phyloP scores from a whole-genome alignment of 2,888 invertebrate species.

The Itoplectis maculator region DNA sequence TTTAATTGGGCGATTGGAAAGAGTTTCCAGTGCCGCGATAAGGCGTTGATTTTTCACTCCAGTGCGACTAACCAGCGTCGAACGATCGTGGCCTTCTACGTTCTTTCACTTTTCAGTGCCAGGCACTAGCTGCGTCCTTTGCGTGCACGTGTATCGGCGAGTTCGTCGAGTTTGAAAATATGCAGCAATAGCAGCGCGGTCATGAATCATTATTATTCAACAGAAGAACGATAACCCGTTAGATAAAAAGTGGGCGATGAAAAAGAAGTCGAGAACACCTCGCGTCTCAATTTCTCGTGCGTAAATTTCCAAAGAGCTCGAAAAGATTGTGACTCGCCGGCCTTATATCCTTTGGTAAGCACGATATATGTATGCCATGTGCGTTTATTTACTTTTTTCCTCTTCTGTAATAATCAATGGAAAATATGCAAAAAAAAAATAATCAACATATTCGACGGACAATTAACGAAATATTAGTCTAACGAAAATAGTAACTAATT shows the following conservation, averaged over 20 bases:
- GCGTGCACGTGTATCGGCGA: background rate
- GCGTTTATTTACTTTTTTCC: too few relatives aligned
- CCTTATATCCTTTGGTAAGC: background rate
- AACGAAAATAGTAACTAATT: background rate
- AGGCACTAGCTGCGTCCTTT: background rate
- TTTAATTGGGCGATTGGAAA: slow-evolving; percentile 19
- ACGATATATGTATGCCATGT: too few relatives aligned
- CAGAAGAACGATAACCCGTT: slow-evolving; percentile 49
- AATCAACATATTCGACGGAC: background rate
- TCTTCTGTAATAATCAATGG: background rate
- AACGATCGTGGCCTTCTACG: slow-evolving; percentile 13
- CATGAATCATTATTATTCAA: slow-evolving; percentile 48
- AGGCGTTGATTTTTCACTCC: slow-evolving; percentile 11
- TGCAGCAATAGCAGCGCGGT: slow-evolving; percentile 15
- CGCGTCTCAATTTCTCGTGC: slow-evolving; percentile 11
- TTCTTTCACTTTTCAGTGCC: slow-evolving; percentile 9
- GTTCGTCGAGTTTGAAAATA: background rate
- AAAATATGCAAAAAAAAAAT: background rate
- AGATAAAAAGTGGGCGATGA: slow-evolving; percentile 34
- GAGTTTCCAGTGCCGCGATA: background rate
- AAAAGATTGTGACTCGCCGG: background rate
- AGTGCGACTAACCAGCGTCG: background rate
- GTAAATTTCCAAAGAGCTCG: background rate
- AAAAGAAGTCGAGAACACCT: background rate
- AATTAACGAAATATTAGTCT: background rate